Percentiles rank a stretch among this genome's conserved stretches.
phyloP scores from a whole-genome alignment of 1,140 invertebrate genomes.

The Bombus waltoni region DNA sequence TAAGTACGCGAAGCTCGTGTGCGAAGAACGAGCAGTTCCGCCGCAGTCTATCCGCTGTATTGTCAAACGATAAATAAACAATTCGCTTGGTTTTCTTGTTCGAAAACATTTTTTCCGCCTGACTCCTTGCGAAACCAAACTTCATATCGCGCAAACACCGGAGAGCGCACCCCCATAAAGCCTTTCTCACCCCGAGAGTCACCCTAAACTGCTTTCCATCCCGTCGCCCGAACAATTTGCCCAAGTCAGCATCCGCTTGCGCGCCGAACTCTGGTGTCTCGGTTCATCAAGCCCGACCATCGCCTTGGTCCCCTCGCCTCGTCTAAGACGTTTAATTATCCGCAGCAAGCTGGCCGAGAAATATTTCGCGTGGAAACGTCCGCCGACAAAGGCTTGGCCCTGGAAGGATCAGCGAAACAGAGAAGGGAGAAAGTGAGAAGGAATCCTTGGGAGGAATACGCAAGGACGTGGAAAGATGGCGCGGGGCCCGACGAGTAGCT shows the following conservation, averaged over 20 bases:
- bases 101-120: not conserved
- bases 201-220: slow-evolving; percentile 1
- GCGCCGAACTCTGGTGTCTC: not conserved
- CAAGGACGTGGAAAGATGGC: slow-evolving; percentile 22
- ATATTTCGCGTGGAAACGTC: slow-evolving; percentile 16
- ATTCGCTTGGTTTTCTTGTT: not conserved
- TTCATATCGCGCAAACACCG: not conserved
- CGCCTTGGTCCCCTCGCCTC: not conserved
- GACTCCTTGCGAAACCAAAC: not conserved
- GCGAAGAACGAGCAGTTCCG: no score
- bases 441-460: slow-evolving; percentile 62
- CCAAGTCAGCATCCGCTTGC: slow-evolving; percentile 7
- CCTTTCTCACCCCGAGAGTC: not conserved
- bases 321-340: slow-evolving; percentile 41
- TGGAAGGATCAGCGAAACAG: slow-evolving; percentile 64
- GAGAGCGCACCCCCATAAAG: not conserved
- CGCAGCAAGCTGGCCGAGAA: slow-evolving; percentile 25
- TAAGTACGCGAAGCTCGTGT: no score
- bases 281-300: slow-evolving; percentile 7
- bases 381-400: slow-evolving; percentile 41
- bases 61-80: no score
- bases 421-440: slow-evolving; percentile 55
- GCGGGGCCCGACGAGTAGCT: not conserved
- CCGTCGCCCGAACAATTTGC: not conserved
- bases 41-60: no score